These are phyloP conservation scores for Leptopilina boulardi DNA, from an alignment of 1,140 invertebrate genomes.

Conservation along the genomic window DNA sequence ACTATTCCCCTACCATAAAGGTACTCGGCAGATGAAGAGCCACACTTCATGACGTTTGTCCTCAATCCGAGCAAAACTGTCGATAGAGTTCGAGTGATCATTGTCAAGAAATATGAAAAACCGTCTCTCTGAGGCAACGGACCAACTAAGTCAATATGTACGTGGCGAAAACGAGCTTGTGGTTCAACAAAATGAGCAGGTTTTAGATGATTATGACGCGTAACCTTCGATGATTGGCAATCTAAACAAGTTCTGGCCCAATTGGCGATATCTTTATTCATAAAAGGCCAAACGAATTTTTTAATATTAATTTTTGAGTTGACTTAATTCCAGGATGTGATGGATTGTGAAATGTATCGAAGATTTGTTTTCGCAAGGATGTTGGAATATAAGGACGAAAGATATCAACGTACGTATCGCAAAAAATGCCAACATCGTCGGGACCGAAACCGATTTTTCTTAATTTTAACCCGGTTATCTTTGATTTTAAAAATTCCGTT, in stretches of 20 bases:
- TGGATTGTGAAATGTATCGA: not conserved
- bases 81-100: constrained; percentile 55
- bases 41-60: not conserved
- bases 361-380: not conserved
- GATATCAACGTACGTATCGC: not conserved
- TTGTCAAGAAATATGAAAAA: constrained; percentile 68
- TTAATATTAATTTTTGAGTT: not conserved
- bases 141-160: constrained; percentile 71
- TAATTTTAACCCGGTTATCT: not conserved
- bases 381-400: constrained; percentile 7
- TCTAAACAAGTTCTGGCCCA: constrained; percentile 46
- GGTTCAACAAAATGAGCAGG: constrained; percentile 34
- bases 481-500: not conserved
- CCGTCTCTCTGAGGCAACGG: constrained; percentile 65
- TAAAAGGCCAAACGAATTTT: constrained; percentile 45
- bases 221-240: constrained; percentile 55
- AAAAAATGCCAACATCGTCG: not conserved
- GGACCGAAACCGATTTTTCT: not conserved
- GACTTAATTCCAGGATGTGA: constrained; percentile 4
- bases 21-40: constrained; percentile 45
- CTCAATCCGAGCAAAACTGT: constrained; percentile 37
- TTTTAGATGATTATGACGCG: constrained; percentile 37
- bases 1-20: too few relatives aligned
- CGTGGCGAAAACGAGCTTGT: constrained; percentile 56
- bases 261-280: constrained; percentile 37